These are phyloP conservation scores for Brachypodius melanocephalos DNA, from an alignment of 2,113 vertebrate genomes.

Conservation along the genomic window DNA sequence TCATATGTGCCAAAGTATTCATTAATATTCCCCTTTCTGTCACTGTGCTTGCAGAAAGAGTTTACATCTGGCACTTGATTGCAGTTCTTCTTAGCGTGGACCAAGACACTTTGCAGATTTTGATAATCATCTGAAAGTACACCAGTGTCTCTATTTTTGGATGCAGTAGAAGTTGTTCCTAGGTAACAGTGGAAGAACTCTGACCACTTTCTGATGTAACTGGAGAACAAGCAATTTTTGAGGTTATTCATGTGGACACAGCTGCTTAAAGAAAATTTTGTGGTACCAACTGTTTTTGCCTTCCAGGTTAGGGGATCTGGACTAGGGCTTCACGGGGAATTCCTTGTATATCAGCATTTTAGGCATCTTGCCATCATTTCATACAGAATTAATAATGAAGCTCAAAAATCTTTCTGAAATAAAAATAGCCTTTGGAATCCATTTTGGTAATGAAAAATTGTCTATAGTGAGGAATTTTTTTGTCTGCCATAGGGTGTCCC, in stretches of 20 bases:
- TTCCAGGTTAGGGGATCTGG: background rate
- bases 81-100: constrained; percentile 47
- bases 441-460: background rate
- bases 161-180: background rate
- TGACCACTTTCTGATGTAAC: background rate
- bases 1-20: constrained; percentile 72
- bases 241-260: background rate
- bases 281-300: background rate
- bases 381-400: background rate
- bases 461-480: background rate
- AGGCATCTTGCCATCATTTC: background rate
- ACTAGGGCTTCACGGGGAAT: background rate
- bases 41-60: constrained; percentile 68
- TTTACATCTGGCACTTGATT: constrained; percentile 68
- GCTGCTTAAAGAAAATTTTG: background rate
- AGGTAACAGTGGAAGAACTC: background rate
- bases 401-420: background rate
- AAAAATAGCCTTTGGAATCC: constrained; percentile 16
- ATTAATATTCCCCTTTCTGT: constrained; percentile 74
- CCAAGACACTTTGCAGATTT: constrained; percentile 64
- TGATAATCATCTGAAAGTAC: constrained; percentile 62
- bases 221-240: background rate
- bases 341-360: background rate
- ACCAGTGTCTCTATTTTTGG: constrained; percentile 34
- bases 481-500: background rate